phyloP scores from a whole-genome alignment of 2,797 vertebrate genomes.

The Pterois miles region DNA sequence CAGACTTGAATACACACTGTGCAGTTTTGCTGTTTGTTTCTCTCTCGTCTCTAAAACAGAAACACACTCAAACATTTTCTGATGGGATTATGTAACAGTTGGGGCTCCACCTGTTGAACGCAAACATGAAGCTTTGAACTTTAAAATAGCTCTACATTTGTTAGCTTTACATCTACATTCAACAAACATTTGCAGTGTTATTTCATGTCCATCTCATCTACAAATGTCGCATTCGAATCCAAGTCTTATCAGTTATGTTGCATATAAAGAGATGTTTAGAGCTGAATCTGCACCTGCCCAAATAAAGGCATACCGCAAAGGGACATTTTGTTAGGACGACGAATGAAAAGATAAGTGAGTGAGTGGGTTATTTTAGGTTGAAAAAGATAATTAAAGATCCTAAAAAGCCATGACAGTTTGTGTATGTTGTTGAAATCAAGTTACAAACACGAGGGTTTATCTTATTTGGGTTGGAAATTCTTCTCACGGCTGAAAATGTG shows the following conservation, averaged over 20 bases:
- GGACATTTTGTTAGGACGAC: slow-evolving; percentile 15
- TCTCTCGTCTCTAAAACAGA: background rate
- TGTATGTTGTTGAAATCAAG: slow-evolving; percentile 61
- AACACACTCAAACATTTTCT: slow-evolving; percentile 15
- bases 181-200: background rate
- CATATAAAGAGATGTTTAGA: slow-evolving; percentile 5
- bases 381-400: slow-evolving; percentile 72
- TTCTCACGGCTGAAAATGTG: slow-evolving; percentile 40
- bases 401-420: slow-evolving; percentile 64
- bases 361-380: slow-evolving; percentile 40
- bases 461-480: slow-evolving; percentile 62
- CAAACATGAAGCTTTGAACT: slow-evolving; percentile 3
- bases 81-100: slow-evolving; percentile 15
- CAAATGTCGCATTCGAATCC: background rate
- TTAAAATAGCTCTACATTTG: background rate
- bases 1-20: background rate
- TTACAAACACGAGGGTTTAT: slow-evolving; percentile 65
- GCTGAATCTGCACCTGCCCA: background rate
- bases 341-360: slow-evolving; percentile 30
- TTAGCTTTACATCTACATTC: background rate
- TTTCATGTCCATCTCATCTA: background rate
- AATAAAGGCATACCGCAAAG: slow-evolving; percentile 29
- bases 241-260: background rate
- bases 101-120: slow-evolving; percentile 25
- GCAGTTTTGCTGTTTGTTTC: slow-evolving; percentile 17